Evolutionary conservation across 2,888 invertebrate genomes (phyloP).

Genomic region (Eupithecia subumbrata): DNA sequence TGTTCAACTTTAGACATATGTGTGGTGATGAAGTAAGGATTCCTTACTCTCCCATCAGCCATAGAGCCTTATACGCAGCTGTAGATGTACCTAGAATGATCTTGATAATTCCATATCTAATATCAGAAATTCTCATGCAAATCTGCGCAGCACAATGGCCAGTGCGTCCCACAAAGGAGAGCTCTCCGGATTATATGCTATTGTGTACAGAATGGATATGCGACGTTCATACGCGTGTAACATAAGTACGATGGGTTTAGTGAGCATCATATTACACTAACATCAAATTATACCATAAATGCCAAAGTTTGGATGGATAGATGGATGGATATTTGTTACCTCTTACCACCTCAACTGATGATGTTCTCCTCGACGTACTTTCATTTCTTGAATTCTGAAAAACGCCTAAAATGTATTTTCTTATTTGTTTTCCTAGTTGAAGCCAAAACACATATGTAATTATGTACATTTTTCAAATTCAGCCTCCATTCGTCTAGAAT

Average conservation of each 20-base stretch:
- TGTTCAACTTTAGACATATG: no score
- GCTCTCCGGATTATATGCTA: slow-evolving; percentile 26
- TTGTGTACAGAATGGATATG: slow-evolving; percentile 20
- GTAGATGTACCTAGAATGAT: background rate
- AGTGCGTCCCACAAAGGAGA: slow-evolving; percentile 23
- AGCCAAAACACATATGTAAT: no score
- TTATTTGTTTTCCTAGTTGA: no score
- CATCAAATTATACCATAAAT: no score
- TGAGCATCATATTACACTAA: no score
- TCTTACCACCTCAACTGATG: no score
- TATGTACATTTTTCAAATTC: background rate
- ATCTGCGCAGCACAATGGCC: slow-evolving; percentile 17
- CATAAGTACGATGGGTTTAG: background rate
- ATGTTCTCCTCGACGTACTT: no score
- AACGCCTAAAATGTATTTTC: no score
- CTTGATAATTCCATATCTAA: slow-evolving; percentile 12
- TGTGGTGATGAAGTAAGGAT: background rate
- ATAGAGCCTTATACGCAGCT: background rate
- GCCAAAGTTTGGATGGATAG: no score
- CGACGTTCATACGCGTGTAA: background rate
- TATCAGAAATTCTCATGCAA: slow-evolving; percentile 26
- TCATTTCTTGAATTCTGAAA: no score
- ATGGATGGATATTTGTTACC: no score
- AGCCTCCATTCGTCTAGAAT: background rate
- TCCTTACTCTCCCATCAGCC: background rate